phyloP scores from a whole-genome alignment of 2,888 invertebrate species.

The Anticlea derivata region DNA sequence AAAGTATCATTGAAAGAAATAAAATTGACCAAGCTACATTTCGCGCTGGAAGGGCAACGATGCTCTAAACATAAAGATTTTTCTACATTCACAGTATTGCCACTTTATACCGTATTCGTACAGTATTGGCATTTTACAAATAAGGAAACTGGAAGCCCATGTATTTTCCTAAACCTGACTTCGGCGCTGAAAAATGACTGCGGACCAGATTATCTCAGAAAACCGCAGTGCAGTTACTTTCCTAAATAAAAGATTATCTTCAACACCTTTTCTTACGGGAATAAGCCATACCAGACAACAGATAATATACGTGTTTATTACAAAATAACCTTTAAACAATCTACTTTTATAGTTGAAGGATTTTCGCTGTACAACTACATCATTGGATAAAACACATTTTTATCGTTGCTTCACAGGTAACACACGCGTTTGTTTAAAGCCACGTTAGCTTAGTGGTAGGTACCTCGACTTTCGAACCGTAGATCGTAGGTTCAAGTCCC shows the following conservation, averaged over 20 bases:
- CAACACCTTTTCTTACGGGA: constrained; percentile 16
- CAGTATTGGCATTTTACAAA: constrained; percentile 15
- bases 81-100: not conserved
- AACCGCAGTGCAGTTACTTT: constrained; percentile 26
- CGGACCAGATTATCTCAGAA: constrained; percentile 26
- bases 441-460: no score
- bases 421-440: no score
- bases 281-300: not conserved
- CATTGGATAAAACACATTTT: no score
- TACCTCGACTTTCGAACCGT: no score
- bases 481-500: no score
- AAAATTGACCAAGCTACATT: no score
- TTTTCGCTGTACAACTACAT: no score
- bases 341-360: no score
- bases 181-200: constrained; percentile 28
- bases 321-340: not conserved
- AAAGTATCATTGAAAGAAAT: no score
- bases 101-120: not conserved
- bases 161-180: constrained; percentile 28
- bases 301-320: not conserved
- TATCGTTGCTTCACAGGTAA: no score
- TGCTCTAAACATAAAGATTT: no score
- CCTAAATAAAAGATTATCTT: constrained; percentile 20
- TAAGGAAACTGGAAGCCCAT: constrained; percentile 5
- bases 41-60: no score